These are phyloP conservation scores for Deilephila porcellus DNA, from an alignment of 2,888 invertebrate species.

Conservation along the genomic window DNA sequence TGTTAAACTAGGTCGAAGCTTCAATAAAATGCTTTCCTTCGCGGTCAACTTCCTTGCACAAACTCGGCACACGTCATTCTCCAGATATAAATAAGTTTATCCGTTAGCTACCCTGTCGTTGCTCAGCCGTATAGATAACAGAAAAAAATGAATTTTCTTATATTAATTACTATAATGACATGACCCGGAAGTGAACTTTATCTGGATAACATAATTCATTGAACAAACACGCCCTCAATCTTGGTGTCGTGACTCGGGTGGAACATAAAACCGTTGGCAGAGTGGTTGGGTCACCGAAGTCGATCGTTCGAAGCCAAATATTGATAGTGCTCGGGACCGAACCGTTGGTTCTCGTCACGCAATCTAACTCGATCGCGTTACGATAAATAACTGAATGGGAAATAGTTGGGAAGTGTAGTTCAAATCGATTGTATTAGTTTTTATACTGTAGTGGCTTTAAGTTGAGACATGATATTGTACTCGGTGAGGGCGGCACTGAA, in stretches of 20 bases:
- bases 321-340: background rate
- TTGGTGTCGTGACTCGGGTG: background rate
- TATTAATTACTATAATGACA: background rate
- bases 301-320: conserved; percentile 11
- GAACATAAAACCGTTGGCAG: background rate
- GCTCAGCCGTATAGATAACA: too few relatives aligned
- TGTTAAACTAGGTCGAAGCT: too few relatives aligned
- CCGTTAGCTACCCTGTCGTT: too few relatives aligned
- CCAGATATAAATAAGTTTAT: too few relatives aligned
- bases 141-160: too few relatives aligned
- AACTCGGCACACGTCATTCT: too few relatives aligned
- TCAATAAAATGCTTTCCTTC: too few relatives aligned
- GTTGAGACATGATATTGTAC: too few relatives aligned
- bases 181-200: background rate
- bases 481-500: too few relatives aligned
- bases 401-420: background rate
- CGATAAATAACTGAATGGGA: background rate
- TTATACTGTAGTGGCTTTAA: too few relatives aligned
- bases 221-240: background rate
- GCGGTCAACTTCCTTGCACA: too few relatives aligned
- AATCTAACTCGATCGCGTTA: background rate
- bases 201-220: conserved; percentile 7
- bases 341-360: conserved; percentile 5
- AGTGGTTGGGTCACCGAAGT: background rate
- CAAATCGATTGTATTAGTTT: background rate